Evolutionary conservation across 2,113 vertebrate genomes (phyloP).

Genomic region (Tylochromis polylepis): DNA sequence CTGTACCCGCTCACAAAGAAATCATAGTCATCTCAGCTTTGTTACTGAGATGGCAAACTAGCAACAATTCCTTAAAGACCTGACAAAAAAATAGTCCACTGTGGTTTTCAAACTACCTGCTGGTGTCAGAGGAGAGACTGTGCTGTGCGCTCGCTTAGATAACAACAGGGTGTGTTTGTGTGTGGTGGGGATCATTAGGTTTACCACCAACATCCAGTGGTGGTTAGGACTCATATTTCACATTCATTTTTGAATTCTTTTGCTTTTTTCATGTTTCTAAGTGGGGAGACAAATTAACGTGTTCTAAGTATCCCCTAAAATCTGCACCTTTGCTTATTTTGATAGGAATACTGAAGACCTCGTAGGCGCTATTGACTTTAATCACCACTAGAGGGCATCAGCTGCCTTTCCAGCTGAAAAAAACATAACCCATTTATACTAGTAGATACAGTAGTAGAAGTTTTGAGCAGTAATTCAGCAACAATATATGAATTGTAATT

Average conservation of each 20-base stretch:
- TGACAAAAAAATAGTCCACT: neutral
- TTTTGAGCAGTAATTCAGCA: neutral
- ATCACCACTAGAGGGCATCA: slow-evolving; percentile 54
- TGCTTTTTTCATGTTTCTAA: neutral
- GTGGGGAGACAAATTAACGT: neutral
- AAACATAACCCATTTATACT: neutral
- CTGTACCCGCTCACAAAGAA: neutral
- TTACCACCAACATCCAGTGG: neutral
- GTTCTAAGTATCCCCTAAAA: neutral
- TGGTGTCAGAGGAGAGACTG: neutral
- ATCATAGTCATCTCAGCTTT: neutral
- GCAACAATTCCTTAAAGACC: neutral
- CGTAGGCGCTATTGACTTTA: neutral
- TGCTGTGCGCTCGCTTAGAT: neutral
- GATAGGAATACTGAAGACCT: neutral
- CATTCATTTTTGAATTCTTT: neutral
- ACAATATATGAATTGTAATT: neutral
- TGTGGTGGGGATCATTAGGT: neutral
- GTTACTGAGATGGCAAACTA: neutral
- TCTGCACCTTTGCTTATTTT: neutral
- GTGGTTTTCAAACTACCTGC: neutral
- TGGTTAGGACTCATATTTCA: neutral
- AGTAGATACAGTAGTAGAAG: neutral
- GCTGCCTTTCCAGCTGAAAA: neutral
- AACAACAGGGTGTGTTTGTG: neutral